Conservation (phyloP, 2,888 invertebrate species). For the Anagyrus pseudococci region DNA sequence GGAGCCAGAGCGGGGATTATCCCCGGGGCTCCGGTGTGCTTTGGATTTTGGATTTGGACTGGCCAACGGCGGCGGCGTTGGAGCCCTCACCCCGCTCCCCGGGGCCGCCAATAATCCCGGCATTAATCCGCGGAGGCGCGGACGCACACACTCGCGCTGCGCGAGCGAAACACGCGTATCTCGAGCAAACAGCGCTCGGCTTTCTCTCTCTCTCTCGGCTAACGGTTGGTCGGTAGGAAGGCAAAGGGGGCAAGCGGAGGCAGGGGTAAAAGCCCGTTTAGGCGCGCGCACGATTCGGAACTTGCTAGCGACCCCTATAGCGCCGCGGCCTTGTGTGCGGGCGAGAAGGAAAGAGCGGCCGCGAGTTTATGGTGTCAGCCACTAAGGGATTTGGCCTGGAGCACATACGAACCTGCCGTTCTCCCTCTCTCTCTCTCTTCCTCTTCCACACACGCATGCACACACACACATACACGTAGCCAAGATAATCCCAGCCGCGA, state of each 20-base stretch:
- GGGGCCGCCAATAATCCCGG: conserved; percentile 24
- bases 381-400: conserved; percentile 55
- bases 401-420: conserved; percentile 4
- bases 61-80: conserved; percentile 46
- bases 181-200: conserved; percentile 21
- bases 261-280: conserved; percentile 24
- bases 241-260: conserved; percentile 37
- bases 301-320: background rate
- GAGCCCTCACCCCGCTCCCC: conserved; percentile 45
- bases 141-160: background rate
- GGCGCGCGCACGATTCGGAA: conserved; percentile 8
- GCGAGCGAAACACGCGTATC: conserved; percentile 19
- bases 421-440: no score
- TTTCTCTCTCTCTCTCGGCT: background rate
- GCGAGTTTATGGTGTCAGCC: conserved; percentile 42
- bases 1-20: conserved; percentile 48
- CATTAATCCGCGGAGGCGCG: conserved; percentile 23
- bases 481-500: conserved; percentile 59
- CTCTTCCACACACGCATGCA: conserved; percentile 21
- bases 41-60: conserved; percentile 60
- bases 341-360: background rate
- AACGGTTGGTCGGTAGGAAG: conserved; percentile 25
- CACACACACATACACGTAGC: conserved; percentile 21
- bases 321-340: background rate
- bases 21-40: conserved; percentile 58